These are phyloP conservation scores for Andrena bucephala DNA, from an alignment of 2,888 invertebrate species.

Conservation along the genomic window DNA sequence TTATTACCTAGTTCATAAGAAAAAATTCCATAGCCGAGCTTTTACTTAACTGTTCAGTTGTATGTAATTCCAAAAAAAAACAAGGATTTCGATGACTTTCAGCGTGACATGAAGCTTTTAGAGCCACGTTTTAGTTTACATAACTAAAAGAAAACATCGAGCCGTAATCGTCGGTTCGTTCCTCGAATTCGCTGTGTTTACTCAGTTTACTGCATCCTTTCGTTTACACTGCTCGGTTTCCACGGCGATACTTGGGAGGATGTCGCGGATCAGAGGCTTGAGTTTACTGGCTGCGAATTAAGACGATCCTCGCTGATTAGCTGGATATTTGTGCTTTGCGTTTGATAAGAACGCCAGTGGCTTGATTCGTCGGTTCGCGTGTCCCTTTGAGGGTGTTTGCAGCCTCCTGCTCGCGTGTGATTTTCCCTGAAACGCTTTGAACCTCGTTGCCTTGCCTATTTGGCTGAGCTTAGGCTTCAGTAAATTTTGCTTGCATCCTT, in stretches of 20 bases:
- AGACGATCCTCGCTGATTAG: slow-evolving; percentile 49
- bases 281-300: slow-evolving; percentile 40
- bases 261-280: slow-evolving; percentile 5
- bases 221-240: slow-evolving; percentile 37
- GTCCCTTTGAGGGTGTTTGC: slow-evolving; percentile 51
- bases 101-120: neutral
- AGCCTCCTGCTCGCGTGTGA: neutral
- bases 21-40: neutral
- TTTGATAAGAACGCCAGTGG: slow-evolving; percentile 48
- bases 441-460: neutral
- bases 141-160: slow-evolving; percentile 56
- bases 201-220: slow-evolving; percentile 1
- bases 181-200: slow-evolving; percentile 42
- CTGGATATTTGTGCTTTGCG: slow-evolving; percentile 46
- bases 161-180: slow-evolving; percentile 40
- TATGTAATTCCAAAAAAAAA: too few species aligned
- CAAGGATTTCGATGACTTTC: neutral
- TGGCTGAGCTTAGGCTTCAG: neutral
- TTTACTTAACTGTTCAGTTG: neutral
- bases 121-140: slow-evolving; percentile 38
- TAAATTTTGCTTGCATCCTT: neutral
- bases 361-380: slow-evolving; percentile 43
- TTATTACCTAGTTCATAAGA: too few species aligned
- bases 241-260: neutral
- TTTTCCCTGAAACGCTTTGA: slow-evolving; percentile 39